Percentiles rank a stretch among this genome's conserved stretches.
phyloP scores from a whole-genome alignment of 1,140 invertebrate species.

The Papilio polytes region DNA sequence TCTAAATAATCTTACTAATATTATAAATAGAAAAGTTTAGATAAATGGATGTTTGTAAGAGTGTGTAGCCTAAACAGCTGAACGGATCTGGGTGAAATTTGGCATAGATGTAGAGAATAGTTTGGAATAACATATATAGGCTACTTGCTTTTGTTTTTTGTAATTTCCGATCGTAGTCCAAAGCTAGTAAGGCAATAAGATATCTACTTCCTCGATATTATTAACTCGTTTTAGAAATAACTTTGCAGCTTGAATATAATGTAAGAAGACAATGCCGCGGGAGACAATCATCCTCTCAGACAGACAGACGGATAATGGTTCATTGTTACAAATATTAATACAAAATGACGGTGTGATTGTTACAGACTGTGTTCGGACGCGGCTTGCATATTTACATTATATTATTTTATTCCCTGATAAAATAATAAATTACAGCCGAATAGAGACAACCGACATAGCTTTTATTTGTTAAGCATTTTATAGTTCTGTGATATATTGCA shows the following conservation, averaged over 20 bases:
- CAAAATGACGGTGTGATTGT: constrained; percentile 11
- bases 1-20: no score
- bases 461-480: no score
- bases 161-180: no score
- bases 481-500: no score
- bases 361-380: background rate
- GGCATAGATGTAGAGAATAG: no score
- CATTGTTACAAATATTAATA: constrained; percentile 31
- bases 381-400: background rate
- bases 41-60: no score
- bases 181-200: background rate
- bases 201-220: background rate
- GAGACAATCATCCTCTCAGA: constrained; percentile 18
- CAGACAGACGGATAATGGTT: constrained; percentile 27
- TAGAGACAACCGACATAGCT: background rate
- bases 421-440: background rate
- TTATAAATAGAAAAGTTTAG: no score
- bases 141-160: no score
- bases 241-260: constrained; percentile 6
- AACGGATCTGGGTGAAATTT: no score
- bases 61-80: no score
- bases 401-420: background rate
- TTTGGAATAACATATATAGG: no score
- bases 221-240: background rate
- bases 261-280: constrained; percentile 10